Evolutionary conservation across 2,888 invertebrate genomes (phyloP).

Genomic region (Tetragonula carbonaria): DNA sequence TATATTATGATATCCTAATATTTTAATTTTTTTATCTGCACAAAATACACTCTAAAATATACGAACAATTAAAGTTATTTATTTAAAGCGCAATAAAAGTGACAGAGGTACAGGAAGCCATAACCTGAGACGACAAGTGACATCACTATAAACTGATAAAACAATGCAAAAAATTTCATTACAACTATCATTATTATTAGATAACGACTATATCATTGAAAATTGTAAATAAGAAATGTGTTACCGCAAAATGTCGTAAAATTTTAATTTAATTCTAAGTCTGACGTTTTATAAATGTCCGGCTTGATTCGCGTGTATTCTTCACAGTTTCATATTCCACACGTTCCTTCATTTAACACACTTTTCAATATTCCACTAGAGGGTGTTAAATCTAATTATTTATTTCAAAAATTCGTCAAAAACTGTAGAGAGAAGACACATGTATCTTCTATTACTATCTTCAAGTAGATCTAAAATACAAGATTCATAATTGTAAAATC

Average conservation of each 20-base stretch:
- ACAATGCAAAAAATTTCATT: conserved; percentile 24
- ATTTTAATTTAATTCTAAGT: conserved; percentile 57
- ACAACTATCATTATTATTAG: conserved; percentile 5
- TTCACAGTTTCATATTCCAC: conserved; percentile 58
- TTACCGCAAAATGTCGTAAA: conserved; percentile 59
- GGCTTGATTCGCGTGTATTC: conserved; percentile 61
- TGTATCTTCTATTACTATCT: not conserved
- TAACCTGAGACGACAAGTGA: conserved; percentile 73
- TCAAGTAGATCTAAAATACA: not conserved
- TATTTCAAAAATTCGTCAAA: not conserved
- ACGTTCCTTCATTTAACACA: conserved; percentile 60
- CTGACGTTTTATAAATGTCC: conserved; percentile 69
- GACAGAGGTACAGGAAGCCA: conserved; percentile 54
- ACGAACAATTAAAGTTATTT: conserved; percentile 36
- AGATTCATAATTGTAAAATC: not conserved
- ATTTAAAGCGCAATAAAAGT: conserved; percentile 60
- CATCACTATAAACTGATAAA: conserved; percentile 37
- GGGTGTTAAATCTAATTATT: conserved; percentile 42
- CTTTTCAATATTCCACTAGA: conserved; percentile 42
- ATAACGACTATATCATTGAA: conserved; percentile 2
- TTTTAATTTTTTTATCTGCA: not conserved
- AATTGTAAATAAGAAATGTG: conserved; percentile 2
- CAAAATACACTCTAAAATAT: not conserved
- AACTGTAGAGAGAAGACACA: not conserved
- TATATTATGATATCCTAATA: not conserved